Conservation (phyloP, 2,113 vertebrate genomes). For the Urocynchramus pylzowi region DNA sequence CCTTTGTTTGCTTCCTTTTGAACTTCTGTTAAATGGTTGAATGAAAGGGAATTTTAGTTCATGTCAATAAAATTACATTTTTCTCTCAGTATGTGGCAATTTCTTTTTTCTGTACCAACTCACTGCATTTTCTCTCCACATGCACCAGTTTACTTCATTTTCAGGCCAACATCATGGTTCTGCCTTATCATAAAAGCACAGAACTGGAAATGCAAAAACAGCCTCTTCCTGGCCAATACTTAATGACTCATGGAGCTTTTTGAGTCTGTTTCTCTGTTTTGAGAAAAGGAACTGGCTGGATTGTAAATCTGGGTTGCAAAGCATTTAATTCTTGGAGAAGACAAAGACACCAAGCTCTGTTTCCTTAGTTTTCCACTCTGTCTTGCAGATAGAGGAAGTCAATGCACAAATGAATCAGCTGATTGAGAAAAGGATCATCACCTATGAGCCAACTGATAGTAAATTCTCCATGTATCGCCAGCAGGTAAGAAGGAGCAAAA, state of each 20-base stretch:
- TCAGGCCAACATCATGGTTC: background rate
- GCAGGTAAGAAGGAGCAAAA: constrained; percentile 78
- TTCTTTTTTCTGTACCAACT: background rate
- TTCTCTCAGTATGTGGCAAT: background rate
- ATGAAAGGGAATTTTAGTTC: background rate
- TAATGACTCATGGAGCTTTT: constrained; percentile 14
- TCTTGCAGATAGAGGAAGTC: constrained; percentile 83
- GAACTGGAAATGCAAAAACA: constrained; percentile 12
- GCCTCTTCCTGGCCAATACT: background rate
- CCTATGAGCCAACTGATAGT: constrained; percentile 87
- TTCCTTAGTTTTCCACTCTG: constrained; percentile 1
- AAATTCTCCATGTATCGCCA: constrained; percentile 92
- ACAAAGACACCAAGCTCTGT: background rate
- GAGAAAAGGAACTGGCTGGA: background rate
- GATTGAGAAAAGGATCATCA: constrained; percentile 92
- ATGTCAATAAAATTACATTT: background rate
- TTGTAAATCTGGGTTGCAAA: constrained; percentile 1
- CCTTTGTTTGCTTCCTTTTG: background rate
- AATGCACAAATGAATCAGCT: constrained; percentile 87
- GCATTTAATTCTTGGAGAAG: constrained; percentile 6
- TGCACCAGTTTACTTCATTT: background rate
- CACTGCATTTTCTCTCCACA: background rate
- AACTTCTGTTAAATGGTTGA: background rate
- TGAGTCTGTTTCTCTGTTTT: background rate
- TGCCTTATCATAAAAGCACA: constrained; percentile 50